These are phyloP conservation scores for Gavia stellata DNA, from an alignment of 2,113 vertebrate genomes.

Conservation along the genomic window DNA sequence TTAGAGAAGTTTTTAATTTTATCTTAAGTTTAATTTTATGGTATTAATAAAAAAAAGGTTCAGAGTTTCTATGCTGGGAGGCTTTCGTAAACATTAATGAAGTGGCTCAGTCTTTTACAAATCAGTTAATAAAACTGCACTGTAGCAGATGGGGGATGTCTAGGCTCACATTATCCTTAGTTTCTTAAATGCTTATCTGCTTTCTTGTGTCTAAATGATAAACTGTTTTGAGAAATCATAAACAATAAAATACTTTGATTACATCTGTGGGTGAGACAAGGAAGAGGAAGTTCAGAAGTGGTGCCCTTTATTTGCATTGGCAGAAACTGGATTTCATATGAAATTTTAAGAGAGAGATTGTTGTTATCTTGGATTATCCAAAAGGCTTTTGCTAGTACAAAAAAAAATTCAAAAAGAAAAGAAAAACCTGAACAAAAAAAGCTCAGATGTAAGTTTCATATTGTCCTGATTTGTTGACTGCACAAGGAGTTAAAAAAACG, in stretches of 20 bases:
- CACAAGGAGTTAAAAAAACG: not conserved
- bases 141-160: constrained; percentile 48
- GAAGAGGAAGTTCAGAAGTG: not conserved
- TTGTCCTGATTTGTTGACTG: not conserved
- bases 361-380: not conserved
- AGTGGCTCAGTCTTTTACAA: not conserved
- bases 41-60: not conserved
- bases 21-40: not conserved
- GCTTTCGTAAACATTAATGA: not conserved
- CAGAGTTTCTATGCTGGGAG: not conserved
- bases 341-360: not conserved
- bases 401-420: not conserved
- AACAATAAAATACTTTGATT: not conserved
- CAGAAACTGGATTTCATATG: not conserved
- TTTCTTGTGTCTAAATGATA: constrained; percentile 13
- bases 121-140: constrained; percentile 28
- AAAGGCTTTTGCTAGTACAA: not conserved
- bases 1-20: not conserved
- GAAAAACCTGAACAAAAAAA: not conserved
- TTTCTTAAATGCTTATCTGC: constrained; percentile 47
- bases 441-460: not conserved
- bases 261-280: not conserved
- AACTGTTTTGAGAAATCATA: constrained; percentile 10
- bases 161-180: constrained; percentile 35
- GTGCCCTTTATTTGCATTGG: not conserved